Percentiles rank a stretch among this genome's conserved stretches.
Evolutionary conservation across 1,140 invertebrate species (phyloP).

Genomic region (Colletes latitarsis): DNA sequence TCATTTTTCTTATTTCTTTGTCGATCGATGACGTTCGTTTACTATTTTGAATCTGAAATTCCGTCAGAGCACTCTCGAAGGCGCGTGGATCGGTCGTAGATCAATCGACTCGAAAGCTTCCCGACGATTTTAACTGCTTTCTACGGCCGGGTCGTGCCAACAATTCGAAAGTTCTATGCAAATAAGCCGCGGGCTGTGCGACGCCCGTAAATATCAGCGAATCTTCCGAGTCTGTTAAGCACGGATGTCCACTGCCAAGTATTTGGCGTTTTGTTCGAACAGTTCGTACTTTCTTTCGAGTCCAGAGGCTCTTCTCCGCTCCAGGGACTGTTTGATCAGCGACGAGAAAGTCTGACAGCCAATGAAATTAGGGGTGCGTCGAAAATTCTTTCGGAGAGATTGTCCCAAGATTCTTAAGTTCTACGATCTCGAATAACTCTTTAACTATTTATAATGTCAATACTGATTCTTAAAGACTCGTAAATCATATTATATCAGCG

Average conservation of each 20-base stretch:
- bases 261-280: slow-evolving; percentile 10
- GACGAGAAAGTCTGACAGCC: slow-evolving; percentile 46
- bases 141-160: slow-evolving; percentile 36
- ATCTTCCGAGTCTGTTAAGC: slow-evolving; percentile 28
- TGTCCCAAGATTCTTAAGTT: too few relatives aligned
- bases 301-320: slow-evolving; percentile 19
- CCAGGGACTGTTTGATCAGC: slow-evolving; percentile 9
- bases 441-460: too few relatives aligned
- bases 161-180: slow-evolving; percentile 64
- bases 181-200: slow-evolving; percentile 41
- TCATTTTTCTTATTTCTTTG: too few relatives aligned
- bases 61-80: neutral
- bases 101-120: slow-evolving; percentile 19
- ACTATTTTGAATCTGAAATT: neutral
- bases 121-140: slow-evolving; percentile 49
- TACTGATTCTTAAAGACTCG: too few relatives aligned
- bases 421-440: neutral
- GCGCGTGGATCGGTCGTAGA: neutral
- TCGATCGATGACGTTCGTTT: too few relatives aligned
- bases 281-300: slow-evolving; percentile 47
- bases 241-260: slow-evolving; percentile 13
- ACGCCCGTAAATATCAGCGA: slow-evolving; percentile 32
- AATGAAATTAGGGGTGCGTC: slow-evolving; percentile 17
- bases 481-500: too few relatives aligned
- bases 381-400: slow-evolving; percentile 8